phyloP scores from a whole-genome alignment of 2,888 invertebrate species.

The Taphrorychus bicolor region DNA sequence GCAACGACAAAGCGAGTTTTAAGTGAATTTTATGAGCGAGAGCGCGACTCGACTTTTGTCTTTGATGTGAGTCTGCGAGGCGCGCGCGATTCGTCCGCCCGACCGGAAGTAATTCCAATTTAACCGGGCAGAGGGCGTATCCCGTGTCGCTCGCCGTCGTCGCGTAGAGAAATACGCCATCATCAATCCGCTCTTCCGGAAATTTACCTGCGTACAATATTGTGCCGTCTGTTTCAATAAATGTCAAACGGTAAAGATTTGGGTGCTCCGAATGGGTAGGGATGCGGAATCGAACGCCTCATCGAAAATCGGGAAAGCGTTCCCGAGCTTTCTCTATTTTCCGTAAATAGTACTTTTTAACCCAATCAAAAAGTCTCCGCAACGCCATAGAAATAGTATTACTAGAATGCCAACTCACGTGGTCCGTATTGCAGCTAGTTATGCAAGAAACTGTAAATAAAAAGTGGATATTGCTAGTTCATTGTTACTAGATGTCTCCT shows the following conservation, averaged over 20 bases:
- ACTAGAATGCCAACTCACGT: too few relatives aligned
- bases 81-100: constrained; percentile 51
- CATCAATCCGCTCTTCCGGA: constrained; percentile 45
- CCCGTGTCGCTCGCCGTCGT: constrained; percentile 6
- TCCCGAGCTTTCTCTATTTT: too few relatives aligned
- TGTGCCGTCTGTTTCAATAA: constrained; percentile 42
- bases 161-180: constrained; percentile 14
- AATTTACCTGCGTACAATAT: constrained; percentile 42
- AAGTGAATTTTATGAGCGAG: constrained; percentile 55
- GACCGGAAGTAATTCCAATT: constrained; percentile 57
- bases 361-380: too few relatives aligned
- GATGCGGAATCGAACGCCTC: not conserved
- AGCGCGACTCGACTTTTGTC: constrained; percentile 57
- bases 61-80: constrained; percentile 56
- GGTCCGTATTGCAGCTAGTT: too few relatives aligned
- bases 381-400: too few relatives aligned
- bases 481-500: too few relatives aligned
- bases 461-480: too few relatives aligned
- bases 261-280: not conserved
- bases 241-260: constrained; percentile 34
- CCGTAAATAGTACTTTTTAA: too few relatives aligned
- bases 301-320: not conserved
- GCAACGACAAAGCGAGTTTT: constrained; percentile 53
- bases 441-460: too few relatives aligned
- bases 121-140: constrained; percentile 44